phyloP scores from a whole-genome alignment of 1,140 invertebrate genomes.

The Bombus waltoni region DNA sequence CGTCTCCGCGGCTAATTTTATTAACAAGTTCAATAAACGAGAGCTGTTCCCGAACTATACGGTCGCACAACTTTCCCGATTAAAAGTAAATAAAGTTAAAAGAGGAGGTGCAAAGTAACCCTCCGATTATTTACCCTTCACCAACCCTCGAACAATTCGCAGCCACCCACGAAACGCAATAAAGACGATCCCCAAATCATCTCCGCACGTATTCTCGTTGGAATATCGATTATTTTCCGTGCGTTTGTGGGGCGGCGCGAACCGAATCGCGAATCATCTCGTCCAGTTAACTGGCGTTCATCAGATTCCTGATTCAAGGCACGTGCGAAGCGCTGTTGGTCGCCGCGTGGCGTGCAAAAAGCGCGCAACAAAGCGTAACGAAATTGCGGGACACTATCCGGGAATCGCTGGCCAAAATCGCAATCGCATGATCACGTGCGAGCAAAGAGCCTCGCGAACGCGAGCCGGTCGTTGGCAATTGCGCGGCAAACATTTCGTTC shows the following conservation, averaged over 20 bases:
- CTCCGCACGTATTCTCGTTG: not conserved
- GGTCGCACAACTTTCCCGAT: not conserved
- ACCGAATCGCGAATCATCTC: constrained; percentile 41
- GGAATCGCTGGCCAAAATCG: constrained; percentile 33
- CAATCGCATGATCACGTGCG: constrained; percentile 31
- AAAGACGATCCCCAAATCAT: not conserved
- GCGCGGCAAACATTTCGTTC: constrained; percentile 13
- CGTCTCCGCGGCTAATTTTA: constrained; percentile 3
- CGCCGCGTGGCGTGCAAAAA: constrained; percentile 9
- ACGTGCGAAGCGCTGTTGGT: constrained; percentile 41
- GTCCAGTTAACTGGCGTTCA: constrained; percentile 31
- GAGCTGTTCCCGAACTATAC: not conserved
- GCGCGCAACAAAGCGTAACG: constrained; percentile 52
- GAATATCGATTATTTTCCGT: constrained; percentile 11
- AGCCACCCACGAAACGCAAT: not conserved
- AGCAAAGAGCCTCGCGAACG: constrained; percentile 6
- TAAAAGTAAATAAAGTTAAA: constrained; percentile 25
- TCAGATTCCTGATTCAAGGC: constrained; percentile 12
- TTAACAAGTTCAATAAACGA: constrained; percentile 14
- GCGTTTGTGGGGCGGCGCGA: not conserved
- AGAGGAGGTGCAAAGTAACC: no score
- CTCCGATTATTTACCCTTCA: not conserved
- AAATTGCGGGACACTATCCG: constrained; percentile 46
- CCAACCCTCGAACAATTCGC: not conserved
- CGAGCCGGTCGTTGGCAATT: not conserved